Evolutionary conservation across 2,797 vertebrate genomes (phyloP), one percentile per base, ranked within the genome.

Genomic region (Melanotaenia boesemani): DNA sequence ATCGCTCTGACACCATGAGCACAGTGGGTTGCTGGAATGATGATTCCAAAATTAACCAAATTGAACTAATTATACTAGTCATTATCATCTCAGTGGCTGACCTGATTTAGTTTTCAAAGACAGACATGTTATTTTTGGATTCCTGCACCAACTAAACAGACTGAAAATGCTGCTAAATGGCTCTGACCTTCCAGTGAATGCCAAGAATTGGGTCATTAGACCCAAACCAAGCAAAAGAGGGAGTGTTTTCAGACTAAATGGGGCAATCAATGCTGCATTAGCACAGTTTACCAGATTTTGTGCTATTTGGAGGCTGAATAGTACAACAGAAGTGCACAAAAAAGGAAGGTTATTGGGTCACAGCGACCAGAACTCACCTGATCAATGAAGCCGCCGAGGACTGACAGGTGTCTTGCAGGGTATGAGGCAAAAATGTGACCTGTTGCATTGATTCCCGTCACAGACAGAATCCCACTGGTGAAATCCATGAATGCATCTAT

Each of bases 371-470:
- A 73, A 54, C 93, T 95, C 93, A 99, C 98, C 94, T 99, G 97
- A 86, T 99, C 98, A 50, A 95, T 92, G 88, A 99, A 96, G 71
- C 97, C 98, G 6, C 96, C 97, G 0, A 93, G 59, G 69, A 96
- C 55, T 44, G 97, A 97, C 70, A 99, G 93, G 89, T 97, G 95
- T 0, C 96, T 92, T 46, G 93, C 93, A 7, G 98, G 98, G 41
- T 99, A 99, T 2, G 98, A 98, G 22, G 97, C 96, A 70, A 99
- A 99, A 83, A 99, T 99, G 41, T 96, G 96, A 30, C 96, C 98
- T 2, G 98, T 99, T 74, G 97, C 97, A 2, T 97, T 99, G 75
- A 97, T 96, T 73, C 98, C 98, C 0, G 93, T 94, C 75, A 97
- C 94, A 8, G 96, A 95, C 72, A 99, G 79, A 71, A 92, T 94